Evolutionary conservation across 2,797 vertebrate species (phyloP), one percentile per base, ranked within the genome.

Genomic region (Crocodylus rhombifer): DNA sequence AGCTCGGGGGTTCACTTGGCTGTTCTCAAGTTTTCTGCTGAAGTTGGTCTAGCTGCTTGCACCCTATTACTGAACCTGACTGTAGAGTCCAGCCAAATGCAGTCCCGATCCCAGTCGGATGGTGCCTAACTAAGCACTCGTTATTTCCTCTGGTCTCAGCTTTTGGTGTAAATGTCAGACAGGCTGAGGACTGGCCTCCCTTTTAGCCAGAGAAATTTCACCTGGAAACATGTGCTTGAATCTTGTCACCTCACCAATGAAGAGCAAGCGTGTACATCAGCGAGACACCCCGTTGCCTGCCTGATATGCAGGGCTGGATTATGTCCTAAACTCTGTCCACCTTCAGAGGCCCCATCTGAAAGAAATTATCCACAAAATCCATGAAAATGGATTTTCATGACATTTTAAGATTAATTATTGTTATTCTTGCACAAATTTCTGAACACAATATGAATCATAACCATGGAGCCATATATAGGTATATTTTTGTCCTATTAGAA

Each of bases 111-210:
- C 36, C 80, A 84, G 92, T 61, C 30, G 13, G 15, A 61, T 3
- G 57, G 62, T 64, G 65, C 57, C 3, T 15, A 63, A 33, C 14
- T 79, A 65, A 77, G 20, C 62, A 1, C 2, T 60, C 20, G 14
- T 73, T 85, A 28, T 14, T 77, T 73, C 30, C 28, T 86, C 14
- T 4, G n/a, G 11, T 20, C 4, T 86, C 21, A 2, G 12, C 51
- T 5, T 2, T 78, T 62, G 5, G 4, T 55, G 2, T 77, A 3
- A 2, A 25, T 17, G 6, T 2, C 85, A 30, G 13, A 55, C n/a
- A 6, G 89, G 16, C 1, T 87, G 28, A 77, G 65, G 26, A 7
- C 1, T 0, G 17, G 33, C 3, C 8, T 7, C 1, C 3, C 33
- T 88, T 84, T 15, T 21, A 89, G 30, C 30, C 61, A 65, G 42